These are phyloP conservation scores for Parazoanthus swiftii DNA, from an alignment of 92 coral and sea anemone genomes.

Conservation along the genomic window DNA sequence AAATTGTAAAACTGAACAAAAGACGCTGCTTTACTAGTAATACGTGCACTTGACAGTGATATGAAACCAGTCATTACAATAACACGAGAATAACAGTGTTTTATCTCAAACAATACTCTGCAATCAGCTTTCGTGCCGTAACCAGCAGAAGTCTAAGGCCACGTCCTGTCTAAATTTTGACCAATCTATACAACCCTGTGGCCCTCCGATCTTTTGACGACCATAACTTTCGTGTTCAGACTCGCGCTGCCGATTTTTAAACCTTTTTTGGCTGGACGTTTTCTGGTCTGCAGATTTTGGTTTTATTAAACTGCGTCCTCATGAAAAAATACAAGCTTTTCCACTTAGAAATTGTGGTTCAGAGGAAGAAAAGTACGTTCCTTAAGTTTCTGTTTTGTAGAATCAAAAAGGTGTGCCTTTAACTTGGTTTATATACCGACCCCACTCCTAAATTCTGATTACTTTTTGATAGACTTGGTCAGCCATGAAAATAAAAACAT, in stretches of 20 bases:
- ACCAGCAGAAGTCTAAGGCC: background rate
- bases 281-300: background rate
- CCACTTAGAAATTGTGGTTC: background rate
- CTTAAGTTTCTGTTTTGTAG: background rate
- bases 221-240: background rate
- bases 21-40: background rate
- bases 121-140: background rate
- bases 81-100: background rate
- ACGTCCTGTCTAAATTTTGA: background rate
- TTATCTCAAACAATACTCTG: conserved; percentile 7
- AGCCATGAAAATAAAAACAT: background rate
- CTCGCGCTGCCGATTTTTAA: background rate
- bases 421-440: background rate
- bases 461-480: background rate
- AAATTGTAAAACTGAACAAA: background rate
- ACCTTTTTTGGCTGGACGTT: background rate
- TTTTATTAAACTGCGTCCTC: background rate
- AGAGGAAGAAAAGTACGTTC: background rate
- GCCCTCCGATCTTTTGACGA: background rate
- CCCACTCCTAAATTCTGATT: background rate
- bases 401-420: background rate
- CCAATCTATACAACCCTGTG: no score
- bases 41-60: conserved; percentile 28
- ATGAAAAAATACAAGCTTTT: background rate
- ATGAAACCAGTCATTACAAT: conserved; percentile 31